phyloP scores from a whole-genome alignment of 2,113 vertebrate genomes.

The Sinocyclocheilus maitianheensis region DNA sequence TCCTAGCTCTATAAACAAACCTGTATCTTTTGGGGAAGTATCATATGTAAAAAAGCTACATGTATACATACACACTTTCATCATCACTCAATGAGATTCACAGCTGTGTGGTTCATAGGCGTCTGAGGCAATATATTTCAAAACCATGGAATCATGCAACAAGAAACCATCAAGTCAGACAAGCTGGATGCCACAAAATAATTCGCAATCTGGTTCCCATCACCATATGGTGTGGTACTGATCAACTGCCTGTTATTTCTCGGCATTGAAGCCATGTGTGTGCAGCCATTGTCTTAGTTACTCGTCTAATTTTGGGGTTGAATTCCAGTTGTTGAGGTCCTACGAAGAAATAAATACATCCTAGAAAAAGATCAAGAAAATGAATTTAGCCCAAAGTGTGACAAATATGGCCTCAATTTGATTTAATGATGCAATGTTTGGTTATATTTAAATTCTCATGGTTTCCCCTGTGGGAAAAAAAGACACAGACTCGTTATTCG shows the following conservation, averaged over 20 bases:
- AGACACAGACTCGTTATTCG: not conserved
- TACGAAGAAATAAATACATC: conserved; percentile 63
- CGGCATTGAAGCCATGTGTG: conserved; percentile 43
- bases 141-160: not conserved
- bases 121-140: not conserved
- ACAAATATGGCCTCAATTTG: not conserved
- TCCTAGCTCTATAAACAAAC: not conserved
- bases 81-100: not conserved
- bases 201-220: conserved; percentile 11
- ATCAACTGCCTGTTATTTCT: not conserved
- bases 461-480: not conserved
- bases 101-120: not conserved
- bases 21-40: not conserved
- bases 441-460: not conserved
- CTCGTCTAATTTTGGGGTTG: conserved; percentile 47
- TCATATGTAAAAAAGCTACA: not conserved
- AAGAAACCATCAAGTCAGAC: not conserved
- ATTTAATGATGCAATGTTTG: not conserved
- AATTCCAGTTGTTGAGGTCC: conserved; percentile 59
- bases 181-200: not conserved
- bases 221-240: not conserved
- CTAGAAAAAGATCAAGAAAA: conserved; percentile 49
- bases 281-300: conserved; percentile 30
- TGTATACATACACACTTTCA: not conserved
- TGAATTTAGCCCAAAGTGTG: not conserved